phyloP scores from a whole-genome alignment of 2,888 invertebrate species.

The Callinectes sapidus region DNA sequence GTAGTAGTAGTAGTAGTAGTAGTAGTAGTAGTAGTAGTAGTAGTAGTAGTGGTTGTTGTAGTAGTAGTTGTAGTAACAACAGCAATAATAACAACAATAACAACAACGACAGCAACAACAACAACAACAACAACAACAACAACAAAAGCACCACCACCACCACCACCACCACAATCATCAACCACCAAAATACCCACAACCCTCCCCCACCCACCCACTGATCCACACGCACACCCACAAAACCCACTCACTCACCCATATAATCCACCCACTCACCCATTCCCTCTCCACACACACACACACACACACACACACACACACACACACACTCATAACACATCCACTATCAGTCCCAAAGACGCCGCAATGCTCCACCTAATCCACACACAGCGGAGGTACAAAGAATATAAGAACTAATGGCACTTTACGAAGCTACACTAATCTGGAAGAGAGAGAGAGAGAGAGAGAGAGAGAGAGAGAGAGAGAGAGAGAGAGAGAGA shows the following conservation, averaged over 20 bases:
- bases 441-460: not conserved
- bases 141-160: no score
- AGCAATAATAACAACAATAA: no score
- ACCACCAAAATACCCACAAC: not conserved
- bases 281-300: not conserved
- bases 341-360: no score
- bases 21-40: constrained; percentile 31
- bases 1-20: constrained; percentile 26
- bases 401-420: no score
- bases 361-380: no score
- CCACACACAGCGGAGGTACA: no score
- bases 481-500: not conserved
- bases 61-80: no score
- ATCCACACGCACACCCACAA: not conserved
- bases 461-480: not conserved
- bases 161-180: not conserved
- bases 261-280: not conserved
- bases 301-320: no score
- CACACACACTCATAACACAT: no score
- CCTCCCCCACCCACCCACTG: not conserved
- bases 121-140: no score
- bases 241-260: no score
- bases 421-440: not conserved
- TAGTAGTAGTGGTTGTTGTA: constrained; percentile 3
- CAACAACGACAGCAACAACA: no score